Evolutionary conservation across 2,797 vertebrate genomes (phyloP).

Genomic region (Halcyon leucocephala): DNA sequence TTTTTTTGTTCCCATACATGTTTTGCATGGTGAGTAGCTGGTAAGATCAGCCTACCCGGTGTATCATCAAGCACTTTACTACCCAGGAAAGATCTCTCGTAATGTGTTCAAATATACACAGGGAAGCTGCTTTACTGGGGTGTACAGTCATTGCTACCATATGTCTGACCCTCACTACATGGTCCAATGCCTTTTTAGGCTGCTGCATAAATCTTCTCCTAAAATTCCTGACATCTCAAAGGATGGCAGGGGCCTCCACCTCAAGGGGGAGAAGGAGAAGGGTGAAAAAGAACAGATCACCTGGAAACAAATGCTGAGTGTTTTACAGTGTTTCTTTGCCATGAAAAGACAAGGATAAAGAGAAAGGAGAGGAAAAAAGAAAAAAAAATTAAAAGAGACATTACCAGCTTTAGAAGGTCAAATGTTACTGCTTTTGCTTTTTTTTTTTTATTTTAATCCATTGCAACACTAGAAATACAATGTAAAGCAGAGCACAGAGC

Average conservation of each 20-base stretch:
- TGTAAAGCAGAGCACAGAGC: neutral
- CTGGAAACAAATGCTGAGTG: constrained; percentile 10
- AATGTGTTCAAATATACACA: neutral
- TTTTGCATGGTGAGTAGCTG: accelerated
- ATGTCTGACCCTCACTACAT: neutral
- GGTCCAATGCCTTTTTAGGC: constrained; percentile 26
- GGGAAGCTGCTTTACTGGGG: neutral
- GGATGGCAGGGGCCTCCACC: neutral
- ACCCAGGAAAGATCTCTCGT: neutral
- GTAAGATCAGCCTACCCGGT: neutral
- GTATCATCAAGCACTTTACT: neutral
- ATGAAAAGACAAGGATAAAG: neutral
- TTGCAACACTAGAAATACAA: neutral
- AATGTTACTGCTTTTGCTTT: neutral
- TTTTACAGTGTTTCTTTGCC: neutral
- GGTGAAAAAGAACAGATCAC: constrained; percentile 42
- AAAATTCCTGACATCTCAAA: constrained; percentile 27
- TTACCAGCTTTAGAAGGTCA: neutral
- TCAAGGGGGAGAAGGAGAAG: neutral
- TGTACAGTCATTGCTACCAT: constrained; percentile 17
- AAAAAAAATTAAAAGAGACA: neutral
- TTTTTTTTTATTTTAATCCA: neutral
- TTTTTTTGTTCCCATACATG: neutral
- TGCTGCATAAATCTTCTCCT: constrained; percentile 40
- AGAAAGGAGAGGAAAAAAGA: neutral